A percentile compares a stretch with the other conserved stretches of the same genome.
phyloP scores from a whole-genome alignment of 2,888 invertebrate species.

The Glyphotaelius pellucidus region DNA sequence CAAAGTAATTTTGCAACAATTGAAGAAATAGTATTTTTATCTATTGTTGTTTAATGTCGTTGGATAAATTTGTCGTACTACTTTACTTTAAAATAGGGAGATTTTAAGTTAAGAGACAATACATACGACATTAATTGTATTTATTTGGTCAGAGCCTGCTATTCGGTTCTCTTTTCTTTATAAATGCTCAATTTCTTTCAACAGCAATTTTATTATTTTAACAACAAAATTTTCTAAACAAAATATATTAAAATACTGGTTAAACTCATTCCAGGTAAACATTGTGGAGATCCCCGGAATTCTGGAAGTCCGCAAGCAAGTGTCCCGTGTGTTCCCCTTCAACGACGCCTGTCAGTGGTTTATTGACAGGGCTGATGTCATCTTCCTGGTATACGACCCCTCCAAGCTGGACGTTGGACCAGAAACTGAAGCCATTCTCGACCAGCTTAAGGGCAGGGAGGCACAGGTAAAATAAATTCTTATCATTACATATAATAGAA shows the following conservation, averaged over 20 bases:
- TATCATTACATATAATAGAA: neutral
- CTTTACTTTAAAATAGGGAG: no score
- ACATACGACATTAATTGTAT: neutral
- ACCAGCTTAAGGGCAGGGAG: conserved; percentile 95
- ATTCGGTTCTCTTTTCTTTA: neutral
- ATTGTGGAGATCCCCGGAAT: conserved; percentile 98
- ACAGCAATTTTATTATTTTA: no score
- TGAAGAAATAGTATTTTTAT: no score
- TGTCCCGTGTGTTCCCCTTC: conserved; percentile 94
- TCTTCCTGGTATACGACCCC: conserved; percentile 96
- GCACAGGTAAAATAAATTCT: conserved; percentile 83
- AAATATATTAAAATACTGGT: neutral
- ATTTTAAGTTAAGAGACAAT: neutral
- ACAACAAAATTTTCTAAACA: neutral
- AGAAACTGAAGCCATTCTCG: conserved; percentile 95
- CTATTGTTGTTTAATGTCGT: no score
- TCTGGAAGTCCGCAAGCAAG: conserved; percentile 94
- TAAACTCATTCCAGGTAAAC: conserved; percentile 83
- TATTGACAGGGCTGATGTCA: conserved; percentile 96
- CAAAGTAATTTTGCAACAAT: no score
- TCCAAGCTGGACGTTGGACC: conserved; percentile 96
- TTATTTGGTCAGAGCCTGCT: conserved; percentile 28
- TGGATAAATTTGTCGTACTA: neutral
- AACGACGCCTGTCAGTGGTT: conserved; percentile 98
- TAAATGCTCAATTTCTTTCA: no score